Base-by-base conservation (phyloP, 2,888 invertebrate species). In the Volucella inflata region DNA sequence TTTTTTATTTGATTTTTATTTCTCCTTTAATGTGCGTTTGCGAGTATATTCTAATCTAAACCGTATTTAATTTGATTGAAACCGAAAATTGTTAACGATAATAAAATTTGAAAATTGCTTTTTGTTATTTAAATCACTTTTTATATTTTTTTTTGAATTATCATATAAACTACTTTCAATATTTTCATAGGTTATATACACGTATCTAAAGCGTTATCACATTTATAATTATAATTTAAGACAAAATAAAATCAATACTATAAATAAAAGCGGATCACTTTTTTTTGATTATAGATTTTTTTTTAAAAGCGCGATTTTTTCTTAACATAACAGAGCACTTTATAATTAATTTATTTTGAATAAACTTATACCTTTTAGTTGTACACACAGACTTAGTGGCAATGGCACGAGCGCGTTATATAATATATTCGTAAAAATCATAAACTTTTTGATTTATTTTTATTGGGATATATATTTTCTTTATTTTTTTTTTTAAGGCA, bases 341-440 rank as follows among this genome's bases (percentile, higher is more conserved):
- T 44, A 30, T 21, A 21, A 21, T 76, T 8, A 21, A 9, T 42
- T 17, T n/a, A 46, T 38, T 14, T 14, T 59, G 4, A 6, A 30
- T 30, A 30, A 30, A 30, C 30, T 30, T 30, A 30, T 30, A 30
- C 30, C 21, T n/a, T 57, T 68, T 36, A 68, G 74, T 55, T 74
- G 46, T 57, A 67, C 44, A 57, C 60, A 77, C 70, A 77, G 42
- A 62, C 57, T 74, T 53, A 75, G 70, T 78, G 78, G 65, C 74
- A 84, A 79, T 79, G 83, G 79, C 83, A 84, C 83, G 74, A 83
- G 72, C 78, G 65, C 67, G 53, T 62, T 51, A 59, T 75, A 30
- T 30, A 30, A 46, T 50, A 62, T 64, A 48, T 74, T 65, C 8
- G 14, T 74, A 17, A 11, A 71, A 71, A 64, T 46, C 8, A 2